Base-by-base conservation (phyloP, 2,113 vertebrate genomes). In the Pyxicephalus adspersus region DNA sequence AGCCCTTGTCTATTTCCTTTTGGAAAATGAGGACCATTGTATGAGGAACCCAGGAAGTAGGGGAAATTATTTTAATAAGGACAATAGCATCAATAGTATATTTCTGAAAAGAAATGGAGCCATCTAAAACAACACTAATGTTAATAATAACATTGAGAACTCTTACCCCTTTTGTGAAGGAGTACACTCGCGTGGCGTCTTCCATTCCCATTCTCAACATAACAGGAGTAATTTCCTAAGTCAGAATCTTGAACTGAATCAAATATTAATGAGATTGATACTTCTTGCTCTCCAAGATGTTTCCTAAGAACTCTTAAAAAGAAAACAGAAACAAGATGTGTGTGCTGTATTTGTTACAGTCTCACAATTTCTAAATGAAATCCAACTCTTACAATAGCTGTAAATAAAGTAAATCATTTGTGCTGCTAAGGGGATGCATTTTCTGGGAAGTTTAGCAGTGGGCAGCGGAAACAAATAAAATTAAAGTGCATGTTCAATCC, bases 161-260 rank as follows among this genome's bases (percentile, higher is more conserved):
- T 85, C 87, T 95, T 93, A 99, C 98, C 96, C 77, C 94, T 91
- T 89, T 96, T 96, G 88, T 95, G 95, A 73, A 99, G 94, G 85
- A 98, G 95, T 86, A 99, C 89, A 63, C 93, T 98, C 84, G 96
- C 96, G 16, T 98, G 96, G 17, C 95, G 92, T 70, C 96, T 95
- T 54, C 98, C 97, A 5, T 97, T 96, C 76, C 96, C 95, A 76
- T 99, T 99, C 90, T 99, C 98, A 1, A 98, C 97, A 2, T 97
- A 98, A 86, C 98, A 99, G 0, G 98, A 98, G 83, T 98, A 99
- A 91, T 99, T 99, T 64, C 97, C 98, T 83, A 99, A 90, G 88
- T 99, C 97, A 81, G 90, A 93, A 86, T 98, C 97, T 88, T 98
- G 96, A 18, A 99, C 91, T 25, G 95, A 95, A 85, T 96, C 95